Conservation (phyloP, 2,797 vertebrate species). For the Brachymystax lenok region DNA sequence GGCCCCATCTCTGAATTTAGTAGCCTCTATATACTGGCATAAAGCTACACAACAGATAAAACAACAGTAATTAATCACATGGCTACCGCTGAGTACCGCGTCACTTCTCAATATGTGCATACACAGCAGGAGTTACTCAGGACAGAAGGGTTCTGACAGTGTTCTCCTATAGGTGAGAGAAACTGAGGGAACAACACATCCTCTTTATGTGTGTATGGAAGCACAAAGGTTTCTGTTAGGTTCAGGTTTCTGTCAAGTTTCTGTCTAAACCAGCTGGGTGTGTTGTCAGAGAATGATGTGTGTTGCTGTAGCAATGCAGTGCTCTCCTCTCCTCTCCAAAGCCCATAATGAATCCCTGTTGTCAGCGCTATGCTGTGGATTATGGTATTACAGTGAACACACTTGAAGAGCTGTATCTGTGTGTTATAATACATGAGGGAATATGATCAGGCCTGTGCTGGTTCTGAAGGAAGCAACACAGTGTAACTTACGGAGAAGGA, state of each 20-base stretch:
- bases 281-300: neutral
- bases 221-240: neutral
- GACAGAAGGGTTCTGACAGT: neutral
- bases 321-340: constrained; percentile 32
- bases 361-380: constrained; percentile 22
- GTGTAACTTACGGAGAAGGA: neutral
- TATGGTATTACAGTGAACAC: neutral
- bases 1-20: constrained; percentile 97
- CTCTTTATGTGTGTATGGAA: neutral
- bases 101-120: constrained; percentile 61
- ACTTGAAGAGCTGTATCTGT: neutral
- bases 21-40: constrained; percentile 99
- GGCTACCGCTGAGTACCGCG: constrained; percentile 55
- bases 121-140: neutral
- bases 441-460: neutral
- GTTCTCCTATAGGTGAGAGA: constrained; percentile 18
- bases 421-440: neutral
- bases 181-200: constrained; percentile 5
- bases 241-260: neutral
- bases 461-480: neutral
- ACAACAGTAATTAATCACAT: constrained; percentile 75
- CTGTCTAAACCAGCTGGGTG: neutral
- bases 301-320: neutral
- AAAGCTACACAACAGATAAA: constrained; percentile 96
- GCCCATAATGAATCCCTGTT: constrained; percentile 38